These are phyloP conservation scores for Mareca penelope DNA, from an alignment of 2,797 vertebrate species.

Conservation along the genomic window DNA sequence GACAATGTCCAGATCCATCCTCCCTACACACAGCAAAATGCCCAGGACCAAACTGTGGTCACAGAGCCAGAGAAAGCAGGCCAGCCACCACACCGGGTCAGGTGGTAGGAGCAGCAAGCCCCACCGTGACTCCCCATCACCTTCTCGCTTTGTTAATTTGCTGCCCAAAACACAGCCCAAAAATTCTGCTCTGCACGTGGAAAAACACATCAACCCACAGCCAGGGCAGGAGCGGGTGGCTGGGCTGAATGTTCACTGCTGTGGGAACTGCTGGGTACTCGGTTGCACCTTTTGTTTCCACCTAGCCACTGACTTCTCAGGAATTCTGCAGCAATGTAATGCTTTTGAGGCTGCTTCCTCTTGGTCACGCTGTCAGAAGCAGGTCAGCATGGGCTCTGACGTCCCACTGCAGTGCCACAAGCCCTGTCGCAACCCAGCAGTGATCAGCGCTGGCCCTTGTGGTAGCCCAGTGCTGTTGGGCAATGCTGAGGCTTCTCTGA, in stretches of 20 bases:
- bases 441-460: not conserved
- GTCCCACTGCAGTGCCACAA: fast-evolving
- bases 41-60: not conserved
- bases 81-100: not conserved
- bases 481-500: not conserved
- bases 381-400: fast-evolving
- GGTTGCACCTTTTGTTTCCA: not conserved
- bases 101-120: not conserved
- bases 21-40: not conserved
- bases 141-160: not conserved
- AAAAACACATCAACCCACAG: not conserved
- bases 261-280: not conserved
- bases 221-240: not conserved
- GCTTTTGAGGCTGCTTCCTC: not conserved
- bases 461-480: not conserved
- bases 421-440: not conserved
- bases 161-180: not conserved
- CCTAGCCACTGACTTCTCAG: not conserved
- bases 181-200: not conserved
- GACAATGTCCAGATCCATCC: fast-evolving
- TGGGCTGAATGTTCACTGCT: not conserved
- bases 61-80: not conserved
- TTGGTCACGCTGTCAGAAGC: not conserved
- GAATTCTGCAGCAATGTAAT: not conserved
- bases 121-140: not conserved